Evolutionary conservation across 2,113 vertebrate species (phyloP), one percentile per base, ranked within the genome.

Genomic region (Corydoras sp.): DNA sequence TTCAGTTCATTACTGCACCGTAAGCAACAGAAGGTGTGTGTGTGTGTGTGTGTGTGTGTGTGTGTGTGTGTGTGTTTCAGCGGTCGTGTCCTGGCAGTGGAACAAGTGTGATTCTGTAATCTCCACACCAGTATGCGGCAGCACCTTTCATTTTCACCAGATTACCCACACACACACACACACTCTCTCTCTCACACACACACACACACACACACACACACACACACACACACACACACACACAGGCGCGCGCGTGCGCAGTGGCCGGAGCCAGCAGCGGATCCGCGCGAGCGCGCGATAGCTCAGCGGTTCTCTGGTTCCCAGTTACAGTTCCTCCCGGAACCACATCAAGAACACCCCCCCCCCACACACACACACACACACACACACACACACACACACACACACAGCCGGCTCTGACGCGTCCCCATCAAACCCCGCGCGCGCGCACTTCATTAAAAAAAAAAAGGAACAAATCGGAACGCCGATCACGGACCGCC

Each of bases 291-390:
- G 18, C 18, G 18, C 18, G 18, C 18, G 89, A 91, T 90, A 90
- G 89, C 88, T 90, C 88, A 87, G 88, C 88, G 88, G 84, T 90
- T 88, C 85, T 86, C 80, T 81, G 66, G 84, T 85, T 85, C 83
- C 83, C 65, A 63, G 80, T 81, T 87, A 82, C 81, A 83, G 80
- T 85, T 83, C 83, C 86, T 88, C 87, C 86, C 86, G 81, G 87
- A 84, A 81, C 85, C 86, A 86, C 86, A 87, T 88, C 85, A 89
- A 24, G 18, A 89, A 87, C 85, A 69, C 58, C 83, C 18, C 18
- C 18, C 18, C 18, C 18, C 85, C 85, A 89, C 88, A 88, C 88
- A 90, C 88, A 89, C 83, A 24, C 18, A 24, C 18, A 24, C 85
- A 89, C 88, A 88, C 88, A 90, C 88, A 89, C 83, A 24, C 18